Evolutionary conservation across 2,888 invertebrate species (phyloP).

Genomic region (Balanococcus diminutus): DNA sequence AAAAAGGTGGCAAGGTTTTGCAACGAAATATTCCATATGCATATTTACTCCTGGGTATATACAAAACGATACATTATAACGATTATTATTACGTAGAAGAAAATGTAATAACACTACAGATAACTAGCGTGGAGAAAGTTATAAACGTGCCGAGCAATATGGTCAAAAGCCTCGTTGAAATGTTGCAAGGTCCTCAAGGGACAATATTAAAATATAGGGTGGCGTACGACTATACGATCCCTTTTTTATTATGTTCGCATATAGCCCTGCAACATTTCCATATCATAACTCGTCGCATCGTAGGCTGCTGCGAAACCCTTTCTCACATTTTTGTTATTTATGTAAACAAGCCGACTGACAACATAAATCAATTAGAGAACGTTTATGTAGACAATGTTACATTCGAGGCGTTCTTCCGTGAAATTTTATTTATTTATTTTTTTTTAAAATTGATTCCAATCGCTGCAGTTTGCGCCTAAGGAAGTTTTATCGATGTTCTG

Average conservation of each 20-base stretch:
- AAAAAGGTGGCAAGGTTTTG: no score
- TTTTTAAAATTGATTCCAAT: background rate
- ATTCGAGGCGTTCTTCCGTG: background rate
- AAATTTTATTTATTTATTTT: background rate
- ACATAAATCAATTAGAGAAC: slow-evolving; percentile 46
- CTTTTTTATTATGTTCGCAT: slow-evolving; percentile 16
- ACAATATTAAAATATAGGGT: slow-evolving; percentile 36
- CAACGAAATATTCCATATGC: no score
- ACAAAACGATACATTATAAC: background rate
- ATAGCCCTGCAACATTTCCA: background rate
- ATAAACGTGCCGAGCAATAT: slow-evolving; percentile 22
- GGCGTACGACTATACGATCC: background rate
- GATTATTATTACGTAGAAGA: background rate
- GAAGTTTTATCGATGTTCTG: background rate
- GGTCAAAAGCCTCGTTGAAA: slow-evolving; percentile 38
- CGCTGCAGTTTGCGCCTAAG: background rate
- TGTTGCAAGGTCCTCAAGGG: slow-evolving; percentile 31
- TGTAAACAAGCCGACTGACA: slow-evolving; percentile 48
- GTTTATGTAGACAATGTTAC: slow-evolving; percentile 7
- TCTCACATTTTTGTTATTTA: slow-evolving; percentile 43
- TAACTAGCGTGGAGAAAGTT: slow-evolving; percentile 14
- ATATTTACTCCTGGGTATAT: background rate
- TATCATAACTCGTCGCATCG: slow-evolving; percentile 20
- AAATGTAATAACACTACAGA: background rate
- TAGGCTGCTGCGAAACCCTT: slow-evolving; percentile 35